phyloP scores from a whole-genome alignment of 2,113 vertebrate genomes.

The Manacus vitellinus region DNA sequence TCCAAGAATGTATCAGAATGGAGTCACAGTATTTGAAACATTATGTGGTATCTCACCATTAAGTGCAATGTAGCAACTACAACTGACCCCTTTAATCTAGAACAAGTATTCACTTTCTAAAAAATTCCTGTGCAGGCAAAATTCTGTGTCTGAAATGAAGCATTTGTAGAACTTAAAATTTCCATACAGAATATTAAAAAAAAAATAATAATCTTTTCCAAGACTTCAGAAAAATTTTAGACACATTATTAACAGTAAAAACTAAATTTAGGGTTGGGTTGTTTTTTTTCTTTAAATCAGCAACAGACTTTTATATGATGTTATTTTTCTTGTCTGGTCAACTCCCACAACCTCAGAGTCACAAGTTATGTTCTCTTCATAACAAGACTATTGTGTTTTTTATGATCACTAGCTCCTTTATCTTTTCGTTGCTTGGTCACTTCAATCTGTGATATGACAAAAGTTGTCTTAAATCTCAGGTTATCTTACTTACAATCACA shows the following conservation, averaged over 20 bases:
- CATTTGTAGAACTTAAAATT: not conserved
- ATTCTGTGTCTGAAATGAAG: not conserved
- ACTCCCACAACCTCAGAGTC: not conserved
- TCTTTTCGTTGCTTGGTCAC: not conserved
- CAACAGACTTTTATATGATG: not conserved
- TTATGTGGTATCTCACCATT: not conserved
- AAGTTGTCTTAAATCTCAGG: not conserved
- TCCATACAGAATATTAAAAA: not conserved
- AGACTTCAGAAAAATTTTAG: not conserved
- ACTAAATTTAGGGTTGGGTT: not conserved
- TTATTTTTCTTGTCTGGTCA: not conserved
- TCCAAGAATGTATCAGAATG: not conserved
- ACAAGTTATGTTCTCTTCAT: not conserved
- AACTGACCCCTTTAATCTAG: not conserved
- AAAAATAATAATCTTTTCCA: not conserved
- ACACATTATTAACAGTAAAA: not conserved
- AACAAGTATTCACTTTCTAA: not conserved
- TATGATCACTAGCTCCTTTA: not conserved
- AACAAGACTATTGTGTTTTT: not conserved
- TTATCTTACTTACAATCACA: not conserved
- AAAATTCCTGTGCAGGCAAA: not conserved
- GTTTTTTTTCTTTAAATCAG: not conserved
- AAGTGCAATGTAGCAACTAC: not conserved
- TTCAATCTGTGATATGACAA: not conserved
- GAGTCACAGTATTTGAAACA: not conserved